Conservation (phyloP, 2,888 invertebrate genomes). For the Cerceris rybyensis region DNA sequence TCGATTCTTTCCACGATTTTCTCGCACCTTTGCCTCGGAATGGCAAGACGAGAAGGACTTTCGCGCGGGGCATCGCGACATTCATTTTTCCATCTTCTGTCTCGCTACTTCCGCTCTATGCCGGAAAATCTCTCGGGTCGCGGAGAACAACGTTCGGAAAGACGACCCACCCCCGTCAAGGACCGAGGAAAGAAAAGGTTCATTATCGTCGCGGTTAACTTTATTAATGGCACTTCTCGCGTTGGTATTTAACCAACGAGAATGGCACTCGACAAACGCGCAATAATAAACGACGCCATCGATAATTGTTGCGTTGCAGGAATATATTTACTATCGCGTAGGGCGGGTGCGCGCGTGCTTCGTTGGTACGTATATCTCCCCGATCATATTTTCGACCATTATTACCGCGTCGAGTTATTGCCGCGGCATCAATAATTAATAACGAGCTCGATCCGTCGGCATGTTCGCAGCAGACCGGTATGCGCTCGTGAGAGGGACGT, state of each 20-base stretch:
- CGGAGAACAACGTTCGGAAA: background rate
- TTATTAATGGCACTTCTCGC: constrained; percentile 33
- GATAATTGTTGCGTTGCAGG: constrained; percentile 58
- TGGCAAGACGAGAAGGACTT: too few relatives aligned
- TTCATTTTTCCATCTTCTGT: too few relatives aligned
- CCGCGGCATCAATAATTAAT: constrained; percentile 59
- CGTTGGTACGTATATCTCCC: constrained; percentile 39
- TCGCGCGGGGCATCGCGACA: too few relatives aligned
- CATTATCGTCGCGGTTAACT: constrained; percentile 28
- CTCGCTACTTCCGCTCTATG: too few relatives aligned
- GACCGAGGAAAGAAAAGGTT: constrained; percentile 12
- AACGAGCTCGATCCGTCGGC: constrained; percentile 45
- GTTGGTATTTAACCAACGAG: constrained; percentile 34
- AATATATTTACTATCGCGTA: constrained; percentile 54
- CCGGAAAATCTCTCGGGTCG: background rate
- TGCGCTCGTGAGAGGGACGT: background rate
- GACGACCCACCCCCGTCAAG: background rate
- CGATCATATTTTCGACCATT: constrained; percentile 58
- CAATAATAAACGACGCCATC: constrained; percentile 48
- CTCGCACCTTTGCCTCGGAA: too few relatives aligned
- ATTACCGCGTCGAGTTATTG: constrained; percentile 55
- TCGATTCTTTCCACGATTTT: too few relatives aligned
- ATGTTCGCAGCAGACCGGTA: constrained; percentile 6
- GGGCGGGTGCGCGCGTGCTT: background rate
- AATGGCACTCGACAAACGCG: constrained; percentile 38